Conservation (phyloP, 1,140 invertebrate genomes). For the Drosophila funebris region DNA sequence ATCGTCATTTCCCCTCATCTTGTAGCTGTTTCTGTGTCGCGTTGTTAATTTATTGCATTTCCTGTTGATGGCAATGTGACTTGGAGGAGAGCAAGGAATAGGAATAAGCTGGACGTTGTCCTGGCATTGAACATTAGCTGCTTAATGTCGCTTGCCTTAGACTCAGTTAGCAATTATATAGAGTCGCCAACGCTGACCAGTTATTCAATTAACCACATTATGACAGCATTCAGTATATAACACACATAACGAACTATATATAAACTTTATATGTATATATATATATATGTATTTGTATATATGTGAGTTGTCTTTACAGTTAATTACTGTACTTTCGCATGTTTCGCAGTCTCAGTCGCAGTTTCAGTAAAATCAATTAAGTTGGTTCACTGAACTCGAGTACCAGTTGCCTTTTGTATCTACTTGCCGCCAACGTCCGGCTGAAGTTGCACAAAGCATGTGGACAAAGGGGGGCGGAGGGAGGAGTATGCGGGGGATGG, state of each 20-base stretch:
- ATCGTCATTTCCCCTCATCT: constrained; percentile 8
- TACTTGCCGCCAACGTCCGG: constrained; percentile 29
- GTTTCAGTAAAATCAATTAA: constrained; percentile 63
- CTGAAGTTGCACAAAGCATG: constrained; percentile 48
- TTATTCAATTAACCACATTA: constrained; percentile 44
- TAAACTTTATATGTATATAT: too few relatives aligned
- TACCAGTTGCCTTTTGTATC: constrained; percentile 46
- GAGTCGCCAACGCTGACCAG: constrained; percentile 9
- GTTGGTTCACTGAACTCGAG: constrained; percentile 67
- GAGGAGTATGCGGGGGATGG: neutral
- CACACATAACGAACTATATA: neutral
- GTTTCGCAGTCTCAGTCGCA: constrained; percentile 5
- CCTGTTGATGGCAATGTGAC: constrained; percentile 29
- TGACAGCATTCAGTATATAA: constrained; percentile 27
- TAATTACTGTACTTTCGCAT: constrained; percentile 56
- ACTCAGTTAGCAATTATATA: constrained; percentile 34
- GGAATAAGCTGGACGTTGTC: constrained; percentile 15
- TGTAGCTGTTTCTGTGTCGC: constrained; percentile 21
- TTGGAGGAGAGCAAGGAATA: neutral
- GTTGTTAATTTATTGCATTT: constrained; percentile 69
- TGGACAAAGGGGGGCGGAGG: neutral
- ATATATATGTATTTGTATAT: neutral
- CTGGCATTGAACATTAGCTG: constrained; percentile 14
- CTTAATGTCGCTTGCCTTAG: constrained; percentile 19
- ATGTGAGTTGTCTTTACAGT: constrained; percentile 5